A percentile compares a stretch with the other conserved stretches of the same genome.
Evolutionary conservation across 2,888 invertebrate genomes (phyloP).

Genomic region (Apodemia duryi): DNA sequence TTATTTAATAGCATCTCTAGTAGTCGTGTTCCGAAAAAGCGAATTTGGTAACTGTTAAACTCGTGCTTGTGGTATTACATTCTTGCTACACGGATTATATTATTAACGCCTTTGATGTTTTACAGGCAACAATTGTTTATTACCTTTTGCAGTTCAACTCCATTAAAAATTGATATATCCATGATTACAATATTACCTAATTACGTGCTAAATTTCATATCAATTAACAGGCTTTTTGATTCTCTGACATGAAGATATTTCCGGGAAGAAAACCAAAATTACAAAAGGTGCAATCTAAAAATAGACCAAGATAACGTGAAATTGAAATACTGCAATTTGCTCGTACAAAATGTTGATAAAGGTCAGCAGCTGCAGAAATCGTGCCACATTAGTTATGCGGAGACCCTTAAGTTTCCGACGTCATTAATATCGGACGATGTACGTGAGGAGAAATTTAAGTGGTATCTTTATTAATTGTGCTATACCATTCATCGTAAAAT

Average conservation of each 20-base stretch:
- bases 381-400: background rate
- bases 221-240: background rate
- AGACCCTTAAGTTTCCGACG: slow-evolving; percentile 7
- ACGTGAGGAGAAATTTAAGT: slow-evolving; percentile 2
- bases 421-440: background rate
- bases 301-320: background rate
- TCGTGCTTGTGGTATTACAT: no score
- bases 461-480: background rate
- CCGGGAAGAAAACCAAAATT: background rate
- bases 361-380: background rate
- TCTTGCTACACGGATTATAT: no score
- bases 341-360: background rate
- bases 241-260: background rate
- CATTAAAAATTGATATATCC: no score
- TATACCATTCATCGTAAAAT: background rate
- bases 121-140: no score
- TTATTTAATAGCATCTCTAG: no score
- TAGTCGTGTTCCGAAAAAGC: no score
- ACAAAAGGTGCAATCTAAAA: background rate
- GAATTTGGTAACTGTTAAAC: no score
- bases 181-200: no score
- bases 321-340: background rate
- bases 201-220: no score
- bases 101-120: no score
- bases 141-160: no score